phyloP scores from a whole-genome alignment of 2,888 invertebrate genomes.

The Rhopalosiphum nymphaeae region DNA sequence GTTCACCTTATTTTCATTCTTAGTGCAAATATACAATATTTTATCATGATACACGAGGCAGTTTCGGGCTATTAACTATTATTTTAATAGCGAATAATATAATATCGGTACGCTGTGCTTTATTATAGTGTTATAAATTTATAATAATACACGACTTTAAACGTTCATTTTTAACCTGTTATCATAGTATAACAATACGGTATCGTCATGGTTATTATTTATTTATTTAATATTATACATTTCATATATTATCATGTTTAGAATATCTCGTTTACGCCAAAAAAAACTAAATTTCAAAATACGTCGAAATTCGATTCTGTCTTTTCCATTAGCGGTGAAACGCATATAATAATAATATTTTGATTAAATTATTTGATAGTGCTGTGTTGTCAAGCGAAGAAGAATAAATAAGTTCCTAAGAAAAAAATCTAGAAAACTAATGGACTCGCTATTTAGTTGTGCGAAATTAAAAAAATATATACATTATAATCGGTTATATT shows the following conservation, averaged over 20 bases:
- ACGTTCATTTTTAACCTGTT: neutral
- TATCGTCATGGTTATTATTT: neutral
- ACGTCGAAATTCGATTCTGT: neutral
- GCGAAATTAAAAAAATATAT: constrained; percentile 1
- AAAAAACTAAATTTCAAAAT: constrained; percentile 26
- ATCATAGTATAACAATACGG: neutral
- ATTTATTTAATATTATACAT: neutral
- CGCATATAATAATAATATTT: neutral
- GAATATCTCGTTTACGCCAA: neutral
- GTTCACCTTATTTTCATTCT: neutral
- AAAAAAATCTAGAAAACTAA: neutral
- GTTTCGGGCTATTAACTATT: neutral
- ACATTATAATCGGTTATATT: neutral
- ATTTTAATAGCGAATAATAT: neutral
- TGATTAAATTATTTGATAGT: constrained; percentile 42
- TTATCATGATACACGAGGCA: constrained; percentile 17
- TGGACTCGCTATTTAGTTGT: neutral
- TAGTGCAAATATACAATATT: neutral
- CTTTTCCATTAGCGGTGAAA: neutral
- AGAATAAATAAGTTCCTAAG: constrained; percentile 18
- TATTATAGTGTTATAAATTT: neutral
- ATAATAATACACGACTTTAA: neutral
- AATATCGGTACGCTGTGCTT: neutral
- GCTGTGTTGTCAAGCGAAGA: constrained; percentile 6
- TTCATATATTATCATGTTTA: neutral